A percentile compares a stretch with the other conserved stretches of the same genome.
Evolutionary conservation across 2,113 vertebrate species (phyloP).

Genomic region (Notothenia rossii): DNA sequence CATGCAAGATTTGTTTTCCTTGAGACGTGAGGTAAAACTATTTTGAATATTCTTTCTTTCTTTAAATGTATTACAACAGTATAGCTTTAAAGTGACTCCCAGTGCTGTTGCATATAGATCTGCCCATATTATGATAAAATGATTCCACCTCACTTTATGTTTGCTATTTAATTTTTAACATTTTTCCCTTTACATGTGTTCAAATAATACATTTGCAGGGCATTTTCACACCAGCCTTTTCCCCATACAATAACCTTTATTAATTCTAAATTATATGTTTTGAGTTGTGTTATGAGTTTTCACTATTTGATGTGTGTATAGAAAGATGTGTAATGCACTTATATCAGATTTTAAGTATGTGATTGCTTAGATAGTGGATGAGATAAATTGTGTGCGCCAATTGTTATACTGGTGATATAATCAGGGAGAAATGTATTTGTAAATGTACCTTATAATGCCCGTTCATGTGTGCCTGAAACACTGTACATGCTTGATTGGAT

Average conservation of each 20-base stretch:
- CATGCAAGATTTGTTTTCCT: conserved; percentile 14
- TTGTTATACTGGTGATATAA: conserved; percentile 34
- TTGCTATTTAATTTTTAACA: background rate
- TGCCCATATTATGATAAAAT: background rate
- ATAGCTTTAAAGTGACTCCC: conserved; percentile 39
- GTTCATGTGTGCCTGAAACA: conserved; percentile 56
- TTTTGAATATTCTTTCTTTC: conserved; percentile 6
- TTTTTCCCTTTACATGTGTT: background rate
- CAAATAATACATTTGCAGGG: background rate
- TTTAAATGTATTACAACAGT: conserved; percentile 20
- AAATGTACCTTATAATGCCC: conserved; percentile 35
- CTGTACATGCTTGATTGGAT: conserved; percentile 67
- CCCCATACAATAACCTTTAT: conserved; percentile 1
- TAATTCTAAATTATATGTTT: conserved; percentile 31
- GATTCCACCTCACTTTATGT: conserved; percentile 1
- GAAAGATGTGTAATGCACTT: conserved; percentile 33
- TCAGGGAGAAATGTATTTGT: conserved; percentile 35
- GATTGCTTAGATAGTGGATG: conserved; percentile 29
- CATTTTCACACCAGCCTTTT: conserved; percentile 19
- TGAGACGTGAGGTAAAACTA: conserved; percentile 8
- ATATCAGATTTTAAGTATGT: conserved; percentile 28
- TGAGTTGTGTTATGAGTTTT: conserved; percentile 44
- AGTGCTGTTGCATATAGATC: background rate
- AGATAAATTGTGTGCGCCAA: conserved; percentile 15
- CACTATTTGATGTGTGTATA: conserved; percentile 32